Percentiles rank a stretch among this genome's conserved stretches.
Evolutionary conservation across 2,888 invertebrate genomes (phyloP).

Genomic region (Dioctria rufipes): DNA sequence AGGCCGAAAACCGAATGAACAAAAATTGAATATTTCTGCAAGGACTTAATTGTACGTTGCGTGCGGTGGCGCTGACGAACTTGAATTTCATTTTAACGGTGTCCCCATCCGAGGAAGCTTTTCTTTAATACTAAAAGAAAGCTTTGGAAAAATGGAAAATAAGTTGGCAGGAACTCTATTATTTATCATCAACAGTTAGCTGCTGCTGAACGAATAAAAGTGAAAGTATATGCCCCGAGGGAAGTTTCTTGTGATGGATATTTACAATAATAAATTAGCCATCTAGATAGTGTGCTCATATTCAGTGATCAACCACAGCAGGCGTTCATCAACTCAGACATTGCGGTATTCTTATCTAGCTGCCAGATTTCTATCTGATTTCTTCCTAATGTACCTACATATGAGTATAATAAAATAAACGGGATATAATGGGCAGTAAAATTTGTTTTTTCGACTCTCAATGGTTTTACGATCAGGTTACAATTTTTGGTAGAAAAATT

Average conservation of each 20-base stretch:
- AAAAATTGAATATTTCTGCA: neutral
- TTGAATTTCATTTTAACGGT: constrained; percentile 38
- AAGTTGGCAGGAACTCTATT: constrained; percentile 1
- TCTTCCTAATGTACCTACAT: neutral
- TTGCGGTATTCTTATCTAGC: too few species aligned
- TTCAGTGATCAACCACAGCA: neutral
- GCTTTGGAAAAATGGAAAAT: constrained; percentile 26
- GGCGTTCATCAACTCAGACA: too few species aligned
- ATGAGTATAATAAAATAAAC: neutral
- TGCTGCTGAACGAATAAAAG: constrained; percentile 14
- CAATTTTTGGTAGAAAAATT: constrained; percentile 3
- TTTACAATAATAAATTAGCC: neutral
- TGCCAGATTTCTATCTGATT: too few species aligned
- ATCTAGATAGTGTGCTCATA: neutral
- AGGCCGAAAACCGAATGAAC: constrained; percentile 2
- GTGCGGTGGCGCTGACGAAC: neutral
- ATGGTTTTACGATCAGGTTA: constrained; percentile 17
- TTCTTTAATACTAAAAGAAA: neutral
- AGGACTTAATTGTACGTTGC: constrained; percentile 5
- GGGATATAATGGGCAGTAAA: constrained; percentile 33
- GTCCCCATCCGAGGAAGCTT: constrained; percentile 11
- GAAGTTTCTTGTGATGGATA: neutral
- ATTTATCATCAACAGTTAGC: constrained; percentile 27
- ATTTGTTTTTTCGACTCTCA: constrained; percentile 20
- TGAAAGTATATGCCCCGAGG: constrained; percentile 20